These are phyloP conservation scores for Brachionus rotundiformis DNA, from an alignment of 1,140 invertebrate genomes.

Conservation along the genomic window DNA sequence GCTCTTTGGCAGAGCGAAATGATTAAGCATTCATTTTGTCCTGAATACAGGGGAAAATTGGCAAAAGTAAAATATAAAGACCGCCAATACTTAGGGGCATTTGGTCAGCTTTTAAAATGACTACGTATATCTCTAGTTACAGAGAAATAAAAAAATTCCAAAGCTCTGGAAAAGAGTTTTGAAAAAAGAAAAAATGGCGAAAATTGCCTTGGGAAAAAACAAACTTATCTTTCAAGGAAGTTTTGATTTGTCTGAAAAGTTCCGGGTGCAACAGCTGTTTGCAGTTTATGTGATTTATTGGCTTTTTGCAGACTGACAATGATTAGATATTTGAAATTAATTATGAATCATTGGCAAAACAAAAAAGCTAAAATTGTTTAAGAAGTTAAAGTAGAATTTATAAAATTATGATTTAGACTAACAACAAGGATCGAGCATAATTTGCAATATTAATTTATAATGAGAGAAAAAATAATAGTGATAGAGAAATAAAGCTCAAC, in stretches of 20 bases:
- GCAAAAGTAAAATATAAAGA: no score
- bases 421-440: constrained; percentile 14
- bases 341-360: constrained; percentile 26
- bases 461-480: neutral
- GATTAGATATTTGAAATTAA: neutral
- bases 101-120: no score
- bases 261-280: neutral
- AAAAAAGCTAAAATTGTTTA: constrained; percentile 1
- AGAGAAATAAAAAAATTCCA: neutral
- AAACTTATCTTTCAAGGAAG: no score
- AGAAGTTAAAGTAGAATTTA: constrained; percentile 14
- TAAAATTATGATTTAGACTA: constrained; percentile 21
- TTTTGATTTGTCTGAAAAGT: neutral
- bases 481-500: neutral
- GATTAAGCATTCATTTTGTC: no score
- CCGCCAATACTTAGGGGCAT: no score
- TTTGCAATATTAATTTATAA: constrained; percentile 33
- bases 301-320: neutral
- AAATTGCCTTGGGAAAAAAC: neutral
- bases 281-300: neutral
- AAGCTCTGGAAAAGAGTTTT: no score
- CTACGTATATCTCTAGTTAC: no score
- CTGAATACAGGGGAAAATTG: no score
- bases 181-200: neutral
- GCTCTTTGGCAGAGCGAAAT: no score